Evolutionary conservation across 2,888 invertebrate genomes (phyloP).

Genomic region (Spodoptera littoralis): DNA sequence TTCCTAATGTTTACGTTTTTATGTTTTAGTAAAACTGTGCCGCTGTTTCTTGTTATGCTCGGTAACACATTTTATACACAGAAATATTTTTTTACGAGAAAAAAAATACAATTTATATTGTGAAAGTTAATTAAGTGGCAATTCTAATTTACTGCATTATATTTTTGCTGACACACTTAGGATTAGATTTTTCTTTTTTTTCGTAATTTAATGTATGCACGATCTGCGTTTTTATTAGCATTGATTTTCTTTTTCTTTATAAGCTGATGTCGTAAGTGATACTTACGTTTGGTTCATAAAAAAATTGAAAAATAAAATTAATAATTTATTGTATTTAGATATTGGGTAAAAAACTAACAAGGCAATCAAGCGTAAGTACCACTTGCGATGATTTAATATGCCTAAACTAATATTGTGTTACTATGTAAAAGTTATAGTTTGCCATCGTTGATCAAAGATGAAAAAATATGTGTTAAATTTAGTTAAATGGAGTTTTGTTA

Average conservation of each 20-base stretch:
- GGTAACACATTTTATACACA: constrained; percentile 87
- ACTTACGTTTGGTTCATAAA: constrained; percentile 65
- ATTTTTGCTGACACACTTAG: constrained; percentile 89
- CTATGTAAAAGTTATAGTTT: constrained; percentile 85
- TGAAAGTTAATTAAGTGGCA: constrained; percentile 87
- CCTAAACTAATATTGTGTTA: constrained; percentile 86
- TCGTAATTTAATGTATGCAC: constrained; percentile 87
- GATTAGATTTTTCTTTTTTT: constrained; percentile 74
- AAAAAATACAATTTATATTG: constrained; percentile 79
- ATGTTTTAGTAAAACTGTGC: constrained; percentile 70
- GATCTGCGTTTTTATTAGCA: constrained; percentile 87
- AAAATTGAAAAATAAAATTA: constrained; percentile 73
- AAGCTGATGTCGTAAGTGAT: constrained; percentile 71
- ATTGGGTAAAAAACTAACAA: constrained; percentile 60
- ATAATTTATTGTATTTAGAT: constrained; percentile 65
- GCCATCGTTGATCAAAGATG: constrained; percentile 87
- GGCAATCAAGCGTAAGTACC: constrained; percentile 68
- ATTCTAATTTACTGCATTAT: constrained; percentile 87
- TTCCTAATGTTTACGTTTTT: constrained; percentile 39
- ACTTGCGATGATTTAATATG: constrained; percentile 70
- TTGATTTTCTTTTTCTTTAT: constrained; percentile 75
- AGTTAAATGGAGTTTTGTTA: constrained; percentile 86
- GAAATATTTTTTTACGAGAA: constrained; percentile 87
- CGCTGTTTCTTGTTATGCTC: constrained; percentile 82
- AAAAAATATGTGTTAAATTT: constrained; percentile 84